Conservation (phyloP, 2,888 invertebrate genomes). For the Caenorhabditis virilis region DNA sequence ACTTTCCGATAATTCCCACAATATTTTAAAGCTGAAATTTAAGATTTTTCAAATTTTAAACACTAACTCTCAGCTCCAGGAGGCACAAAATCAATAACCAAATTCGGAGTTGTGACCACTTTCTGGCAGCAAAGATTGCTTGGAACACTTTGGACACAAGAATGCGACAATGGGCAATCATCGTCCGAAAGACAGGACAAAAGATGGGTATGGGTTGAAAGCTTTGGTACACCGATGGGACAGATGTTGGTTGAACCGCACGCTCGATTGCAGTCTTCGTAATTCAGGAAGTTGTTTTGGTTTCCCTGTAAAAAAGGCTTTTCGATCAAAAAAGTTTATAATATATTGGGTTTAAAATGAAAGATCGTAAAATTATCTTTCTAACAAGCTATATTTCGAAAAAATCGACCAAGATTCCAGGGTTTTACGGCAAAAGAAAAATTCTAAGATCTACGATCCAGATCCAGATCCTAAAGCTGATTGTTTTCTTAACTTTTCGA, state of each 20-base stretch:
- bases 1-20: no score
- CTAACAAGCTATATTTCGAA: no score
- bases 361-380: no score
- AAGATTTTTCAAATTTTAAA: no score
- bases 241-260: conserved; percentile 47
- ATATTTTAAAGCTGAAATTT: no score
- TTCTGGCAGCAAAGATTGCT: conserved; percentile 27
- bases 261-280: conserved; percentile 36
- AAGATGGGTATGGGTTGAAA: conserved; percentile 29
- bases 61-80: no score
- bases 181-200: conserved; percentile 22
- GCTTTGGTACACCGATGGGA: conserved; percentile 19
- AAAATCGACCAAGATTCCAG: no score
- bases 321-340: no score
- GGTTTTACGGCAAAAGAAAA: no score
- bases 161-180: conserved; percentile 20
- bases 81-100: neutral
- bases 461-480: no score
- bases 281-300: conserved; percentile 54
- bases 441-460: no score
- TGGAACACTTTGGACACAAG: conserved; percentile 28
- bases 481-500: no score
- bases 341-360: neutral
- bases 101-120: neutral
- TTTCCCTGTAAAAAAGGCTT: conserved; percentile 47